phyloP scores from a whole-genome alignment of 2,888 invertebrate species.

The Caenorhabditis becei region DNA sequence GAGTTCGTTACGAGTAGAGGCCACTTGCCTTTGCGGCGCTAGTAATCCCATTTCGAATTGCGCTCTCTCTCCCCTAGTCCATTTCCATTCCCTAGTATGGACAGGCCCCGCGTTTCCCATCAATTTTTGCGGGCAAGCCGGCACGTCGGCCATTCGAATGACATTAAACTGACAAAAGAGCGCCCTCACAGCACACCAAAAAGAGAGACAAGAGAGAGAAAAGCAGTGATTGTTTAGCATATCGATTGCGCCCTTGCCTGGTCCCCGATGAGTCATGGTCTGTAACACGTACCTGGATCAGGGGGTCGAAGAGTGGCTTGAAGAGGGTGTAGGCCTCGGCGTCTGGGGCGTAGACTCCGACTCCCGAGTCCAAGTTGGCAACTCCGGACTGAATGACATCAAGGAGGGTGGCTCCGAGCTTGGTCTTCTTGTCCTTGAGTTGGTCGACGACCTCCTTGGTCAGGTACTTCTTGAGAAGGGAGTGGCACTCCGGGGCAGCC shows the following conservation, averaged over 20 bases:
- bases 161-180: slow-evolving; percentile 33
- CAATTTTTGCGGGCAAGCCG: slow-evolving; percentile 5
- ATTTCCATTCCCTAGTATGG: slow-evolving; percentile 22
- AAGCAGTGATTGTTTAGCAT: not conserved
- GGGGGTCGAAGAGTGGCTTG: slow-evolving; percentile 94
- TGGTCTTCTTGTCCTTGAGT: slow-evolving; percentile 93
- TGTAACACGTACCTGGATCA: slow-evolving; percentile 86
- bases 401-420: slow-evolving; percentile 92
- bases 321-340: slow-evolving; percentile 95
- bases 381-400: slow-evolving; percentile 91
- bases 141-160: slow-evolving; percentile 22
- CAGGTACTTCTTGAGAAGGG: slow-evolving; percentile 95
- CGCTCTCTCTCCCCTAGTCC: slow-evolving; percentile 19
- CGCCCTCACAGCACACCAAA: not conserved
- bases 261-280: not conserved
- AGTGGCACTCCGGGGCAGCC: slow-evolving; percentile 88
- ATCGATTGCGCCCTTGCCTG: not conserved
- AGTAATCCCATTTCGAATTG: slow-evolving; percentile 58
- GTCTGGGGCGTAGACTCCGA: slow-evolving; percentile 93
- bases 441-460: slow-evolving; percentile 90
- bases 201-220: slow-evolving; percentile 6
- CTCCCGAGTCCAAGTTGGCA: slow-evolving; percentile 96
- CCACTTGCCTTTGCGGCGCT: slow-evolving; percentile 32
- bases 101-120: slow-evolving; percentile 15
- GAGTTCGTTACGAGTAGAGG: slow-evolving; percentile 31